Evolutionary conservation across 1,140 invertebrate genomes (phyloP), one percentile per base, ranked within the genome.

Genomic region (Eriocheir sinensis): DNA sequence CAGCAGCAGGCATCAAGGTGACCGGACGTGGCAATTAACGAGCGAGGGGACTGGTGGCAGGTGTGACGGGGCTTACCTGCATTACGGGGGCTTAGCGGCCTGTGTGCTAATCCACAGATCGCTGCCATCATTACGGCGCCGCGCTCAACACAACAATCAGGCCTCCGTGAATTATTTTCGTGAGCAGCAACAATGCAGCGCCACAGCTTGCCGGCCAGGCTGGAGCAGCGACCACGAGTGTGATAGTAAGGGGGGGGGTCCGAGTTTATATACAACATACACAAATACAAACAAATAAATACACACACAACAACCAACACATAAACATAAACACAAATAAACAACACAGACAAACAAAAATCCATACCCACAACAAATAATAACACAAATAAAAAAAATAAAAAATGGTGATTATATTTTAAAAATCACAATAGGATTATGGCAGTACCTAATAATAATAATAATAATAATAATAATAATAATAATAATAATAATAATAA

Each of bases 281-380:
- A 90, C 32, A 60, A 3, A 30, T 38, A 81, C 30, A 93, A 30
- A 85, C 4, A 88, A 34, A 48, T 17, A 88, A 17, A 85, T 27
- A 88, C 34, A 85, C 27, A 90, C 34, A 93, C 36, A 91, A 17
- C 79, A 17, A 91, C 30, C 53, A 6, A 91, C 60, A 79, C 21
- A 93, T 60, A 88, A 36, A 91, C 38, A 91, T 36, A 90, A 4
- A 48, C 89, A 48, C n/a, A 48, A 4, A 48, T 15, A 48, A 44
- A 38, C 44, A 8, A 90, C 85, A 93, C 91, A 91, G 38, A 91
- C 90, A 91, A 40, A 91, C 90, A 91, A 40, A 91, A 40, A 91
- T 27, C 3, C 90, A 91, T 32, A 91, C 36, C 86, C 90, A 85
- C 36, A 80, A 8, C 8, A 9, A 81, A 81, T 81, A 81, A 81